These are phyloP conservation scores for Grammomys dolichurus DNA, from an alignment of 2,113 vertebrate species.

Conservation along the genomic window DNA sequence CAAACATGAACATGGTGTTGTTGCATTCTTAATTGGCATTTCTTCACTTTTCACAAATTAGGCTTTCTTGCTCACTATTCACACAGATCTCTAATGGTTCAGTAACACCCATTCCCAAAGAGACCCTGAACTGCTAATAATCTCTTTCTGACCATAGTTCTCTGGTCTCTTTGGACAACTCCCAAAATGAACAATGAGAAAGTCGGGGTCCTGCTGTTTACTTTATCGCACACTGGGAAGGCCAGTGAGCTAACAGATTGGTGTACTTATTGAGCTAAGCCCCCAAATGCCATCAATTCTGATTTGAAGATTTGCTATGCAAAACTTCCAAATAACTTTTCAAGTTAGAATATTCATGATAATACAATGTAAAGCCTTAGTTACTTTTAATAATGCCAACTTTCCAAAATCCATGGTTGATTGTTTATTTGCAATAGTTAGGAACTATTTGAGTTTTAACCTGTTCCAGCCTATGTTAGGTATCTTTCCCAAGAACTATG, in stretches of 20 bases:
- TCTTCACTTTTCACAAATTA: slow-evolving; percentile 47
- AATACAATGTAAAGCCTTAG: background rate
- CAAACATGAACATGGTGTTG: background rate
- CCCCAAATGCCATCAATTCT: background rate
- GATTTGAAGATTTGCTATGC: background rate
- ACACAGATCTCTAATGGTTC: slow-evolving; percentile 2
- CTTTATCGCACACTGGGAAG: background rate
- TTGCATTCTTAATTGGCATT: slow-evolving; percentile 24
- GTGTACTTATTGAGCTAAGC: background rate
- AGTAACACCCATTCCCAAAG: background rate
- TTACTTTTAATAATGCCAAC: background rate
- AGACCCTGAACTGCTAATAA: background rate
- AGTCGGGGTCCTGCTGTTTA: background rate
- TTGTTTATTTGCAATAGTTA: background rate
- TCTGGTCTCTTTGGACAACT: slow-evolving; percentile 30
- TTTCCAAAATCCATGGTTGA: slow-evolving; percentile 54
- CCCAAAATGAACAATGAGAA: background rate
- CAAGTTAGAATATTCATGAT: slow-evolving; percentile 68
- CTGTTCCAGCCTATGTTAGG: background rate
- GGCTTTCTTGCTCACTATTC: background rate
- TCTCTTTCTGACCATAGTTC: background rate
- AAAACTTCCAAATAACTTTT: slow-evolving; percentile 70
- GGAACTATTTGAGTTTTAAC: background rate
- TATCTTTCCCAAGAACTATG: background rate
- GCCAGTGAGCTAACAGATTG: background rate